Evolutionary conservation across 2,888 invertebrate species (phyloP).

Genomic region (Zonitis immaculata): DNA sequence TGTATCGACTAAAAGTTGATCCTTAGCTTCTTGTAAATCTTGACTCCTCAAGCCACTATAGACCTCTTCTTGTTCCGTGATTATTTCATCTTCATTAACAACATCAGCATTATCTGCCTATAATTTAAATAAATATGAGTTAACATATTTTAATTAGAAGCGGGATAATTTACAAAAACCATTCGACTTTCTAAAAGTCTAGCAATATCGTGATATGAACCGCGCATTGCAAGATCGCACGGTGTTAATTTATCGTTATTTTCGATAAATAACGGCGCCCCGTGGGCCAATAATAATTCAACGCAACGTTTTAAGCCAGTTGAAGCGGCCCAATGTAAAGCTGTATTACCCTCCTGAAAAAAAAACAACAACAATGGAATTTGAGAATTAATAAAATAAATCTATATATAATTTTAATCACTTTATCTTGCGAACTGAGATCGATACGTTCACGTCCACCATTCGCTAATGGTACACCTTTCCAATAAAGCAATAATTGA

Average conservation of each 20-base stretch:
- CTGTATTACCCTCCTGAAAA: constrained; percentile 58
- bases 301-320: constrained; percentile 60
- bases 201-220: constrained; percentile 58
- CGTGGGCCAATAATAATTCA: constrained; percentile 57
- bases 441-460: constrained; percentile 57
- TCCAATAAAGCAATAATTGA: constrained; percentile 59
- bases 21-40: constrained; percentile 66
- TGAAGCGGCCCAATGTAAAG: constrained; percentile 61
- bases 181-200: constrained; percentile 61
- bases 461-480: constrained; percentile 52
- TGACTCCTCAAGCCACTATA: constrained; percentile 60
- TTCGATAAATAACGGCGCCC: constrained; percentile 58
- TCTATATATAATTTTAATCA: no score
- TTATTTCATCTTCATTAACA: constrained; percentile 51
- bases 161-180: constrained; percentile 56
- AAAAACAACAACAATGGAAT: background rate
- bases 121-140: constrained; percentile 14
- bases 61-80: constrained; percentile 51
- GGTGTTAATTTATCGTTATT: constrained; percentile 61
- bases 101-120: constrained; percentile 50
- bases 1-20: constrained; percentile 64
- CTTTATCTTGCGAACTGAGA: constrained; percentile 57
- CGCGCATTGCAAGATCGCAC: constrained; percentile 61
- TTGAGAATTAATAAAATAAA: background rate
- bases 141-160: background rate